A percentile compares a stretch with the other conserved stretches of the same genome.
Evolutionary conservation across 2,797 vertebrate species (phyloP).

Genomic region (Acrossocheilus fasciatus): DNA sequence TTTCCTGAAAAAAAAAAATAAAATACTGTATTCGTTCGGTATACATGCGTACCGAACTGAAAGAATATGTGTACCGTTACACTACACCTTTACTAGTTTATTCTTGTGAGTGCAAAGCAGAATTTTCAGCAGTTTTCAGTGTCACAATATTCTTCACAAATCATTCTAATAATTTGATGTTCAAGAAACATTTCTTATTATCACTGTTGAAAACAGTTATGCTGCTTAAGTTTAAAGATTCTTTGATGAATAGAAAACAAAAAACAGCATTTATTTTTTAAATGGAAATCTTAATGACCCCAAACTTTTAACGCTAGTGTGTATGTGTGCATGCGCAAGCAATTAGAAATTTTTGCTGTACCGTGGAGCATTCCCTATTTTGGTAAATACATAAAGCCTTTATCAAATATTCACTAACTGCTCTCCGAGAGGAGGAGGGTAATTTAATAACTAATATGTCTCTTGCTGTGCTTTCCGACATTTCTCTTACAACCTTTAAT

Average conservation of each 20-base stretch:
- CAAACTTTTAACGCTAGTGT: neutral
- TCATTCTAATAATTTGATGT: neutral
- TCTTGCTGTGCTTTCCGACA: slow-evolving; percentile 9
- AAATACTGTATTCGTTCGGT: no score
- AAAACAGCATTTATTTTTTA: neutral
- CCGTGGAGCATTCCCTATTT: neutral
- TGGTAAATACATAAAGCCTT: neutral
- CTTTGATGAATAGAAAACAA: neutral
- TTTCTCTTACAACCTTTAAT: neutral
- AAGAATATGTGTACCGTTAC: no score
- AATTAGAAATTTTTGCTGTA: neutral
- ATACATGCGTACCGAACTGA: no score
- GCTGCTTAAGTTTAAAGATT: neutral
- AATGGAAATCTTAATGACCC: neutral
- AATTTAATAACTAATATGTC: neutral
- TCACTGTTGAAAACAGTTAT: neutral
- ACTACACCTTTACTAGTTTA: no score
- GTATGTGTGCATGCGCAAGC: slow-evolving; percentile 7
- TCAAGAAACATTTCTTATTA: neutral
- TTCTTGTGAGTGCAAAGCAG: neutral
- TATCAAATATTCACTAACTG: slow-evolving; percentile 1
- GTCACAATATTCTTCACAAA: neutral
- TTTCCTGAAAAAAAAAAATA: no score
- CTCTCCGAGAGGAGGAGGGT: neutral
- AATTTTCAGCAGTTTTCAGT: neutral